phyloP scores from a whole-genome alignment of 2,888 invertebrate genomes.

The Nyleta sp. region DNA sequence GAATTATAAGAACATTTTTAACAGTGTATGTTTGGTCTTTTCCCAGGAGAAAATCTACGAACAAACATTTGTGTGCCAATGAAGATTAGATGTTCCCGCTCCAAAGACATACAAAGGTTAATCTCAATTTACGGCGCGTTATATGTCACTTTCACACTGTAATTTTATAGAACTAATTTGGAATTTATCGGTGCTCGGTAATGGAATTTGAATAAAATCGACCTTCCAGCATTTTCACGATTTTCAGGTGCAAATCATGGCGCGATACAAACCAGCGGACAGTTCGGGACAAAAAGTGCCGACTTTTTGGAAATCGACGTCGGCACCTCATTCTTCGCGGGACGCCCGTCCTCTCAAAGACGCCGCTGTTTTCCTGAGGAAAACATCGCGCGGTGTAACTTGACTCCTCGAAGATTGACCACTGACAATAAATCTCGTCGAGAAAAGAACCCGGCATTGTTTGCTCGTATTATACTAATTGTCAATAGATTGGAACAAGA shows the following conservation, averaged over 20 bases:
- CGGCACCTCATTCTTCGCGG: conserved; percentile 71
- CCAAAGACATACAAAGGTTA: no score
- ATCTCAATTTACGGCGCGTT: no score
- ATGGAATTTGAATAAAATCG: background rate
- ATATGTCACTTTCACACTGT: no score
- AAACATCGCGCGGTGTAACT: conserved; percentile 66
- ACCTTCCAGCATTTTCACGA: background rate
- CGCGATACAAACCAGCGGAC: background rate
- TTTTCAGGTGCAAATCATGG: conserved; percentile 28
- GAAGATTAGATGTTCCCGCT: no score
- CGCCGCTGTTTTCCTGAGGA: conserved; percentile 67
- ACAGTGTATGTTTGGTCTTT: no score
- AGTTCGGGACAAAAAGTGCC: conserved; percentile 52
- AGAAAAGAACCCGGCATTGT: conserved; percentile 47
- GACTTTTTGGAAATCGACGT: conserved; percentile 69
- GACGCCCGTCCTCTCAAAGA: conserved; percentile 69
- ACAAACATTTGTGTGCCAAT: no score
- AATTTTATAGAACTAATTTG: no score
- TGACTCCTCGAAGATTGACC: conserved; percentile 67
- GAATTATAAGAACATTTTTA: no score
- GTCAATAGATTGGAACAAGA: conserved; percentile 51
- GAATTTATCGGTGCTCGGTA: background rate
- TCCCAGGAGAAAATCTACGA: no score
- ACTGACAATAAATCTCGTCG: conserved; percentile 50
- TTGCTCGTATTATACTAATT: conserved; percentile 64